Evolutionary conservation across 2,797 vertebrate species (phyloP), one percentile per base, ranked within the genome.

Genomic region (Eutrigla gurnardus): DNA sequence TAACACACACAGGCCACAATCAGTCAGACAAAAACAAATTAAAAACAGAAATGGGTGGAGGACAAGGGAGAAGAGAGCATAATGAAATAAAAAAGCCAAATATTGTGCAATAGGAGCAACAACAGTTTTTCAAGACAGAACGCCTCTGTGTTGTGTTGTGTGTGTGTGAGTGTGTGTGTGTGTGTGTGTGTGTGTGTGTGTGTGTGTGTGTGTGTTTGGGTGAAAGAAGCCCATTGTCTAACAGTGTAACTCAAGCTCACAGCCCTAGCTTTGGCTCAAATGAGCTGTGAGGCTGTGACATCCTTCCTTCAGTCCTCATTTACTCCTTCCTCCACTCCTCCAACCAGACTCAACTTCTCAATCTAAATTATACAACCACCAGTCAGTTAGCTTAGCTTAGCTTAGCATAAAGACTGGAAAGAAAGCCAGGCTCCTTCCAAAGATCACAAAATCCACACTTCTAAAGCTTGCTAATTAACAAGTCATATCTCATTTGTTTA

Each of bases 151-250:
- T 78, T 73, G 53, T n/a, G n/a, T n/a, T n/a, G n/a, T n/a, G n/a
- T 62, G 46, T 66, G 57, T 69, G 72, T 60, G 52, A 55, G 63
- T 63, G 57, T 75, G 70, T 66, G 45, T 49, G 67, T 45, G 59
- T 66, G 58, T 58, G 63, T 66, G 75, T 69, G 59, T 76, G 66
- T 75, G 71, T 68, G 69, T 59, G 47, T 58, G 62, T 64, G 43
- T 72, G 67, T 53, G 80, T 58, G 11, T 43, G 63, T 77, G 75
- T 39, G 65, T 25, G 70, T 47, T 47, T 45, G 83, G 50, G 81
- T 91, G 86, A 93, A 92, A 90, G 89, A 83, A 74, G 84, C 69
- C 78, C 85, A 92, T 93, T 93, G 91, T 93, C 85, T 84, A 36
- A 54, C 65, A 52, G 74, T 54, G 89, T 85, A 90, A 91, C 81